A percentile compares a stretch with the other conserved stretches of the same genome.
Evolutionary conservation across 53 echinoderm and acorn worm species (phyloP).

Genomic region (Holothuria leucospilota): DNA sequence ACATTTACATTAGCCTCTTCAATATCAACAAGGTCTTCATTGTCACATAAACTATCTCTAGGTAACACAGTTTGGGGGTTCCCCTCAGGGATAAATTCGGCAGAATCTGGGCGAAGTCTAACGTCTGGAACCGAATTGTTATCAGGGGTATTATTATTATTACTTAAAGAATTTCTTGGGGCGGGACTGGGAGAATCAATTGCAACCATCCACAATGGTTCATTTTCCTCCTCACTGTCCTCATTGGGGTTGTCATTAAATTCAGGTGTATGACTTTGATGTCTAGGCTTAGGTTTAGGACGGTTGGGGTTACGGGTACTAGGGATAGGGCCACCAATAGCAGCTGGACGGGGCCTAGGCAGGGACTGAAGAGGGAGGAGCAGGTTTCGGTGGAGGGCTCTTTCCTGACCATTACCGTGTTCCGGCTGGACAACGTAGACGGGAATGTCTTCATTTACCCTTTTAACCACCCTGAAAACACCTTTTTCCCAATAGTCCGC

Average conservation of each 20-base stretch:
- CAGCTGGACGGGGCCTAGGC: neutral
- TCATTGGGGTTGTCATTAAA: neutral
- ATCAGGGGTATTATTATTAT: too few species aligned
- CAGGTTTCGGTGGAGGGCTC: constrained; percentile 14
- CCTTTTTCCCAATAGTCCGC: constrained; percentile 26
- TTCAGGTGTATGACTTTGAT: neutral
- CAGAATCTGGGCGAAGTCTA: too few species aligned
- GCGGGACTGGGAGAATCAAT: neutral
- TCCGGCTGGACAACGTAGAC: constrained; percentile 39
- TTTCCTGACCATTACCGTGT: neutral
- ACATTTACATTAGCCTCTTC: too few species aligned
- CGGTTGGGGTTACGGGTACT: neutral
- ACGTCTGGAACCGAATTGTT: too few species aligned
- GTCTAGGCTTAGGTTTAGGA: neutral
- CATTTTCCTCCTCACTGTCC: neutral
- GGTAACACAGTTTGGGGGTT: too few species aligned
- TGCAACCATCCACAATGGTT: neutral
- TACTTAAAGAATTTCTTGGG: too few species aligned
- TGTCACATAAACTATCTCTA: too few species aligned
- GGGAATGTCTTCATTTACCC: constrained; percentile 9
- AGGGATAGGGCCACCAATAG: neutral
- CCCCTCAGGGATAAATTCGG: too few species aligned
- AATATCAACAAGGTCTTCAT: too few species aligned
- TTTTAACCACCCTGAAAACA: constrained; percentile 14
- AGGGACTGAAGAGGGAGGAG: constrained; percentile 35